Percentiles rank a stretch among this genome's conserved stretches.
Evolutionary conservation across 2,888 invertebrate species (phyloP).

Genomic region (Acanthosoma haemorrhoidale): DNA sequence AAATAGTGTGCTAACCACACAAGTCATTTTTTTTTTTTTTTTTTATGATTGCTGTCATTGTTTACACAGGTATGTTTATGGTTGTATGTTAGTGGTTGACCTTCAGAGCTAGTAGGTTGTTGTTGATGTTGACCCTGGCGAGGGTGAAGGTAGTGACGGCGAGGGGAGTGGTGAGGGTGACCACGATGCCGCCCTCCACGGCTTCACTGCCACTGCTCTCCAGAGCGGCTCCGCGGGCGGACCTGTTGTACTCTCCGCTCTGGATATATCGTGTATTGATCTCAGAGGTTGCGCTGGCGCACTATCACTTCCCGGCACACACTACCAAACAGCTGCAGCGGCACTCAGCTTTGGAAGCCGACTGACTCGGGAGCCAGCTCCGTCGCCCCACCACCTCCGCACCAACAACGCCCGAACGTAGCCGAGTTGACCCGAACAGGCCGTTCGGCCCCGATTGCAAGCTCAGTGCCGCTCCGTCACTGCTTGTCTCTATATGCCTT

Average conservation of each 20-base stretch:
- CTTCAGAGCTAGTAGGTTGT: slow-evolving; percentile 33
- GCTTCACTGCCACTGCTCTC: background rate
- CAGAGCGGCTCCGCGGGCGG: background rate
- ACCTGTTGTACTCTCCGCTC: background rate
- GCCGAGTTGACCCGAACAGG: background rate
- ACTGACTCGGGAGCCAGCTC: background rate
- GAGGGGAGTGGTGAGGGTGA: slow-evolving; percentile 41
- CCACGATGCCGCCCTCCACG: slow-evolving; percentile 34
- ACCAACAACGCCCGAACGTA: background rate
- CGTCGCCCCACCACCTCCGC: background rate
- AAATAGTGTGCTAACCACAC: background rate
- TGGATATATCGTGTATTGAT: slow-evolving; percentile 3
- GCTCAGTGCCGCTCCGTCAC: background rate
- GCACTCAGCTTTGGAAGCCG: slow-evolving; percentile 23
- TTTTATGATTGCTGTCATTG: background rate
- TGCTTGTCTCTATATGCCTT: too few relatives aligned
- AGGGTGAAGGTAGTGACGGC: slow-evolving; percentile 41
- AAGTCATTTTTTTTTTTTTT: background rate
- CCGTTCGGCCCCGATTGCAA: background rate
- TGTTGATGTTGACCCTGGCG: slow-evolving; percentile 39
- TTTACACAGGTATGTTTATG: background rate
- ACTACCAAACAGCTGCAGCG: background rate
- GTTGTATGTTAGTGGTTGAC: background rate
- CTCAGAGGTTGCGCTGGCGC: background rate
- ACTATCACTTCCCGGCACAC: background rate